Evolutionary conservation across 2,888 invertebrate species (phyloP).

Genomic region (Leucania comma): DNA sequence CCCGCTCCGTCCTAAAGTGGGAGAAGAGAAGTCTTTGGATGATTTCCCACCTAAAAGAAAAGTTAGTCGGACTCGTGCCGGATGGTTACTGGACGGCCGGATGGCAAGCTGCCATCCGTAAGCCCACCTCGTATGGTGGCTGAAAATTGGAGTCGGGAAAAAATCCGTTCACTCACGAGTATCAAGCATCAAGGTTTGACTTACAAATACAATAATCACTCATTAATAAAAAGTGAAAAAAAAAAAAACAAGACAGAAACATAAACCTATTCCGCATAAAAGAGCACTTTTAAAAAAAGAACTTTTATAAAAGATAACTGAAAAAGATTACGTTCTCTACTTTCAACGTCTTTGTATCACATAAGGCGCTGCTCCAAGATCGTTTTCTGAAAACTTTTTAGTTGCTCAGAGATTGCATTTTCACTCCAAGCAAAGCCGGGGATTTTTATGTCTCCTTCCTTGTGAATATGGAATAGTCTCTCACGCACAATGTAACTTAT

Average conservation of each 20-base stretch:
- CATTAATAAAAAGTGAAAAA: too few relatives aligned
- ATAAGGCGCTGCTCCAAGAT: conserved; percentile 67
- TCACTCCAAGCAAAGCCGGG: conserved; percentile 71
- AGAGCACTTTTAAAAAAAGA: background rate
- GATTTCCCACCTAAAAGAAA: too few relatives aligned
- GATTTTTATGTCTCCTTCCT: conserved; percentile 70
- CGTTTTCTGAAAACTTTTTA: conserved; percentile 80
- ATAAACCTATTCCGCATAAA: background rate
- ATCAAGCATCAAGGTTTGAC: too few relatives aligned
- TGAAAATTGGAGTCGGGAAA: too few relatives aligned
- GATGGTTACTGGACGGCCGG: too few relatives aligned
- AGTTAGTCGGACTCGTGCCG: too few relatives aligned
- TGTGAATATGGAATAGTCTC: conserved; percentile 65
- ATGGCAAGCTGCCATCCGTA: too few relatives aligned
- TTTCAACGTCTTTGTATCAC: conserved; percentile 46
- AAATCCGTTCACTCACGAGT: too few relatives aligned
- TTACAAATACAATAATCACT: too few relatives aligned
- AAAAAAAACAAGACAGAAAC: background rate
- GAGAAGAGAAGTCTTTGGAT: too few relatives aligned
- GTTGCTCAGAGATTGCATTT: conserved; percentile 80
- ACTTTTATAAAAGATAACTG: conserved; percentile 8
- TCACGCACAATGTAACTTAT: conserved; percentile 55
- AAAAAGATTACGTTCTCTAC: conserved; percentile 19
- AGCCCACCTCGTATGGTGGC: too few relatives aligned
- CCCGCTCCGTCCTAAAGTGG: too few relatives aligned